A percentile compares a stretch with the other conserved stretches of the same genome.
These are phyloP conservation scores for Pogona vitticeps DNA, from an alignment of 2,113 vertebrate species.

Conservation along the genomic window DNA sequence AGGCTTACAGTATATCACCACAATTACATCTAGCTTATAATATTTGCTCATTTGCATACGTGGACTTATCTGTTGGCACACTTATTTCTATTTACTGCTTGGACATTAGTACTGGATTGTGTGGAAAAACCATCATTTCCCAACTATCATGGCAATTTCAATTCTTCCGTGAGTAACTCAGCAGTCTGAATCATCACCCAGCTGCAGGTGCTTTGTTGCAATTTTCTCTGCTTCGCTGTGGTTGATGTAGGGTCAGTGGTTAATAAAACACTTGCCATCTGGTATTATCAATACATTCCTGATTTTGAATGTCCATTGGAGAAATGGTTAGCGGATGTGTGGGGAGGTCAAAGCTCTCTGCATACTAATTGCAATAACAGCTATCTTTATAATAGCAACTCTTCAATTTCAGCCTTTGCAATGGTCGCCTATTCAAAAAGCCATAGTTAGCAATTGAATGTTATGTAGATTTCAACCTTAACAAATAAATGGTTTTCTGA, in stretches of 20 bases:
- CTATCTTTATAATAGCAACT: background rate
- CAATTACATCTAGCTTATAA: slow-evolving; percentile 46
- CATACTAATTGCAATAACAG: background rate
- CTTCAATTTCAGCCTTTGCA: background rate
- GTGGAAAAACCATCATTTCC: slow-evolving; percentile 60
- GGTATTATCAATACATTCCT: background rate
- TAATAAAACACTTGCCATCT: slow-evolving; percentile 34
- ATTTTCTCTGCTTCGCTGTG: slow-evolving; percentile 50
- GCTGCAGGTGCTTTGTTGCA: slow-evolving; percentile 58
- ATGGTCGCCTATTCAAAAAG: background rate
- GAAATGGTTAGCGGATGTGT: slow-evolving; percentile 10
- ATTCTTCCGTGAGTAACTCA: slow-evolving; percentile 59
- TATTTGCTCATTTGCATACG: slow-evolving; percentile 57
- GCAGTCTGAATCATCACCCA: slow-evolving; percentile 58
- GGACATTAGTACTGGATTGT: slow-evolving; percentile 63
- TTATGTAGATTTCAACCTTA: background rate
- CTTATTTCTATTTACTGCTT: slow-evolving; percentile 67
- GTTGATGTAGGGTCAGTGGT: slow-evolving; percentile 28
- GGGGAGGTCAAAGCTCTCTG: background rate
- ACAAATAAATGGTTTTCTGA: background rate
- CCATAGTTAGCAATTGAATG: background rate
- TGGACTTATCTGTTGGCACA: slow-evolving; percentile 56
- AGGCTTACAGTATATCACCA: slow-evolving; percentile 55
- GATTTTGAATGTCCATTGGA: background rate
- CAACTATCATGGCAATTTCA: slow-evolving; percentile 36